These are phyloP conservation scores for Cheilosia grossa DNA, from an alignment of 2,888 invertebrate genomes.

Conservation along the genomic window DNA sequence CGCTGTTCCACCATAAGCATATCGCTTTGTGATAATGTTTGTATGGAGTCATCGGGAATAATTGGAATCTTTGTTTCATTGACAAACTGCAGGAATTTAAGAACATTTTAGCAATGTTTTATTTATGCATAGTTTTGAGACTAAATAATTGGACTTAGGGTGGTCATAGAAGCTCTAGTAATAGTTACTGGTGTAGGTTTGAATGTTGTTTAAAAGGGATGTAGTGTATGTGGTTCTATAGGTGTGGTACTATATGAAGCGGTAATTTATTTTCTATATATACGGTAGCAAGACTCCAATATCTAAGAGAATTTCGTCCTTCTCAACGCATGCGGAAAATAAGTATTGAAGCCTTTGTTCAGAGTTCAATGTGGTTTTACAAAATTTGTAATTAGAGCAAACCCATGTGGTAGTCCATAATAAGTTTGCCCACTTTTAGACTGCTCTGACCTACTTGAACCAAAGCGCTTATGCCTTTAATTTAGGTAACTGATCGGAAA, in stretches of 20 bases:
- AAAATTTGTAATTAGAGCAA: too few species aligned
- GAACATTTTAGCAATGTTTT: constrained; percentile 5
- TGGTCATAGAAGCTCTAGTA: neutral
- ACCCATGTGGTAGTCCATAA: too few species aligned
- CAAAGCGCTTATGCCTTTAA: too few species aligned
- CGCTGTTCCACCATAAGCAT: constrained; percentile 82
- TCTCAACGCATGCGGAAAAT: too few species aligned
- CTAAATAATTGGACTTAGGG: neutral
- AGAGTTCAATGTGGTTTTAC: too few species aligned
- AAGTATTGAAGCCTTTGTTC: too few species aligned
- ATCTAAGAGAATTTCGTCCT: neutral
- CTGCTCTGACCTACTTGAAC: too few species aligned
- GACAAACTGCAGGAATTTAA: constrained; percentile 78
- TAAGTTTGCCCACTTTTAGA: too few species aligned
- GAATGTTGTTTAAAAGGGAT: neutral
- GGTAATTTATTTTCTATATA: neutral
- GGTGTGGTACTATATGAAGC: neutral
- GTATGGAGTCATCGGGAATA: constrained; percentile 82
- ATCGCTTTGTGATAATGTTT: constrained; percentile 81
- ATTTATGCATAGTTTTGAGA: neutral
- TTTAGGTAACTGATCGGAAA: too few species aligned
- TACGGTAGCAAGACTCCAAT: neutral
- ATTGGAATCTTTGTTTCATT: constrained; percentile 82
- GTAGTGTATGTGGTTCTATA: neutral
- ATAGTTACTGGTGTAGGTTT: constrained; percentile 1